phyloP scores from a whole-genome alignment of 2,797 vertebrate species.

The Arrhamphus sclerolepis region DNA sequence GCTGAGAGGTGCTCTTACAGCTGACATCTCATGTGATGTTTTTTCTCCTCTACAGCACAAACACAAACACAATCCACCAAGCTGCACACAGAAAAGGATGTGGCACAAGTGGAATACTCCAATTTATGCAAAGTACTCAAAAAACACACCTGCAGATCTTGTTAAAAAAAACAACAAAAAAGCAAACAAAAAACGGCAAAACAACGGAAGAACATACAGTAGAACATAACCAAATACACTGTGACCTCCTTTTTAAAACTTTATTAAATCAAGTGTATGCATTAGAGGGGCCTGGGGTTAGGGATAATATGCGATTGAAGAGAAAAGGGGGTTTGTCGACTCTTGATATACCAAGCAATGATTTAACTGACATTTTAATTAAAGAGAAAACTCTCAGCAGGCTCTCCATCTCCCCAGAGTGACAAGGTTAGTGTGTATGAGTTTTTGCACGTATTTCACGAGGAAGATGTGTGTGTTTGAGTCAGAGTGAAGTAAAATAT shows the following conservation, averaged over 20 bases:
- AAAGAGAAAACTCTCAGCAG: slow-evolving; percentile 81
- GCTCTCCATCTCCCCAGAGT: slow-evolving; percentile 75
- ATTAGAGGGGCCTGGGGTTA: slow-evolving; percentile 47
- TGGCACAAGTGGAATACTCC: slow-evolving; percentile 15
- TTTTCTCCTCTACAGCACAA: slow-evolving; percentile 55
- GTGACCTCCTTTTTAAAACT: slow-evolving; percentile 55
- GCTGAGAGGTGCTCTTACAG: slow-evolving; percentile 62
- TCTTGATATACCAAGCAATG: slow-evolving; percentile 83
- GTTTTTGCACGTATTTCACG: slow-evolving; percentile 53
- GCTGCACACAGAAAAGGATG: not conserved
- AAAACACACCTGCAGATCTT: slow-evolving; percentile 13
- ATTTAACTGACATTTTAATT: slow-evolving; percentile 88
- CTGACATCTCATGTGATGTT: slow-evolving; percentile 74
- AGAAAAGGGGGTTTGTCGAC: slow-evolving; percentile 67
- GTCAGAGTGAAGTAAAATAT: slow-evolving; percentile 21
- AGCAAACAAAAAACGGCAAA: not conserved
- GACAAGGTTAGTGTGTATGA: slow-evolving; percentile 69
- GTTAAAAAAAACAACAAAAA: not conserved
- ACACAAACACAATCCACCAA: slow-evolving; percentile 38
- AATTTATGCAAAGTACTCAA: slow-evolving; percentile 3
- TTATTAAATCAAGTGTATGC: slow-evolving; percentile 37
- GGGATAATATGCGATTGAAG: slow-evolving; percentile 44
- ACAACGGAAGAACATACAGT: slow-evolving; percentile 1
- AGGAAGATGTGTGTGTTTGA: slow-evolving; percentile 23
- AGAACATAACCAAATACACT: slow-evolving; percentile 2